phyloP scores from a whole-genome alignment of 1,140 invertebrate species.

The Drosophila erecta region DNA sequence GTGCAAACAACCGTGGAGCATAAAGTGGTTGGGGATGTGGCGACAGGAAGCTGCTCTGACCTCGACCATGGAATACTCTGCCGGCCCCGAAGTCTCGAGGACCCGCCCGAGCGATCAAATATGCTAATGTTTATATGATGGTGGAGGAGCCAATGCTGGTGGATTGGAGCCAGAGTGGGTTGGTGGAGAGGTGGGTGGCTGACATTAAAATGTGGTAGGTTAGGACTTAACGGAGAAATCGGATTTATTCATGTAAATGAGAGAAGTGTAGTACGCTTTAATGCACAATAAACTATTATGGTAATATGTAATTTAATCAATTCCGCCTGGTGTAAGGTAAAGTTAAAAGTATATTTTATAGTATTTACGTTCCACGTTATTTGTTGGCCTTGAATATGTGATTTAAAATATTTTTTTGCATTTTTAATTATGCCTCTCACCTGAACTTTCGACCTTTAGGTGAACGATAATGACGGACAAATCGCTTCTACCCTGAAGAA shows the following conservation, averaged over 20 bases:
- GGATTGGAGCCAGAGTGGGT: neutral
- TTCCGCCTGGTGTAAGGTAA: too few species aligned
- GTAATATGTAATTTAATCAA: too few species aligned
- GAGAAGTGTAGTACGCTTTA: neutral
- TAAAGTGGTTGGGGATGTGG: constrained; percentile 39
- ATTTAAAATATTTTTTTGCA: too few species aligned
- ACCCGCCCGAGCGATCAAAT: constrained; percentile 32
- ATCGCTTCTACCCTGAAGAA: constrained; percentile 1
- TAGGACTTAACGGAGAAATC: neutral
- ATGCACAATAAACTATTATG: too few species aligned
- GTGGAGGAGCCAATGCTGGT: constrained; percentile 6
- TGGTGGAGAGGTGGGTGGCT: neutral
- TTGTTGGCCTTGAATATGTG: too few species aligned
- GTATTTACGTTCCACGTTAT: too few species aligned
- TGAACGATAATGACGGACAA: constrained; percentile 6
- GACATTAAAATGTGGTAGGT: neutral
- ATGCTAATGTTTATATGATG: constrained; percentile 57
- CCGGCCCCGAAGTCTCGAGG: constrained; percentile 12
- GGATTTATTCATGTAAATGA: neutral
- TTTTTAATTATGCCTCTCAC: too few species aligned
- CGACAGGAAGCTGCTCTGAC: constrained; percentile 50
- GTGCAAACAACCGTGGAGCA: constrained; percentile 69
- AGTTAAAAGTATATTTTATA: too few species aligned
- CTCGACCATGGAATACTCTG: constrained; percentile 74
- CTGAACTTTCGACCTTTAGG: neutral